phyloP scores from a whole-genome alignment of 2,888 invertebrate species.

The Endomychus coccineus region DNA sequence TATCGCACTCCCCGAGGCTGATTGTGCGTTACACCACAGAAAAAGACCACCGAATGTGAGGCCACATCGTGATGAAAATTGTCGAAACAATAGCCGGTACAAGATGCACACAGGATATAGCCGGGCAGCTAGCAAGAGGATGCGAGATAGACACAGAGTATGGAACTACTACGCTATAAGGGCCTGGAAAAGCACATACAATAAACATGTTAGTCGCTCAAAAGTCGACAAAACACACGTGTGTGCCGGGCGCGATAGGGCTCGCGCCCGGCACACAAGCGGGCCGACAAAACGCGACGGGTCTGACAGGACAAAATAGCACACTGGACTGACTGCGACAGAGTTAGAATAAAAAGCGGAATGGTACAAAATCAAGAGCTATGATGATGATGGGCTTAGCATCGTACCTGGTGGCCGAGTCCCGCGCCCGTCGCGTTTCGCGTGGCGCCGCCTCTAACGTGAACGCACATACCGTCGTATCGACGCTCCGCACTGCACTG shows the following conservation, averaged over 20 bases:
- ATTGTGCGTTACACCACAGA: too few species aligned
- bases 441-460: constrained; percentile 24
- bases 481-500: constrained; percentile 41
- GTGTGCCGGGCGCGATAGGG: constrained; percentile 18
- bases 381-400: constrained; percentile 6
- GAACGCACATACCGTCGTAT: constrained; percentile 35
- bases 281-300: constrained; percentile 29
- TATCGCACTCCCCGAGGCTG: too few species aligned
- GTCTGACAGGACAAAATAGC: constrained; percentile 28
- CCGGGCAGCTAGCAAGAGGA: not conserved
- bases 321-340: constrained; percentile 26
- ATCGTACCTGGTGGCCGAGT: constrained; percentile 29
- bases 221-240: constrained; percentile 20
- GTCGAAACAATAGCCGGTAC: too few species aligned
- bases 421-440: constrained; percentile 36
- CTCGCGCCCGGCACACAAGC: constrained; percentile 18
- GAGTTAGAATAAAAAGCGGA: constrained; percentile 6
- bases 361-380: too few species aligned
- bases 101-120: too few species aligned
- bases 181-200: constrained; percentile 28
- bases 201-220: constrained; percentile 20
- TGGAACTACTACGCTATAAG: not conserved
- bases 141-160: not conserved
- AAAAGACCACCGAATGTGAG: too few species aligned
- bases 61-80: too few species aligned